phyloP scores from a whole-genome alignment of 1,140 invertebrate genomes.

The Acromyrmex echinatior region DNA sequence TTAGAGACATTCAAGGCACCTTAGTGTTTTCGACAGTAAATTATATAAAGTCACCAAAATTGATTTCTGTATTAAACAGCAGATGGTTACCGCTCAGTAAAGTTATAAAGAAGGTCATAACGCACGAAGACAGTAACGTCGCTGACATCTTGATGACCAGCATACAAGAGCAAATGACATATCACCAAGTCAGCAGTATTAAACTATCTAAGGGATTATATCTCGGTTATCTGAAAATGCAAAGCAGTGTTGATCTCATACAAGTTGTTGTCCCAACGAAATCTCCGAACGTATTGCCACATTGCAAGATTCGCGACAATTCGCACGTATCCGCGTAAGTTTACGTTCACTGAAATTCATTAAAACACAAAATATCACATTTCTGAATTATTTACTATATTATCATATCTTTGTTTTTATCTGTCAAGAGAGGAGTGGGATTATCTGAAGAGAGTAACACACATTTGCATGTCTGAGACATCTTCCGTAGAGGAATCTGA shows the following conservation, averaged over 20 bases:
- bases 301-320: slow-evolving; percentile 97
- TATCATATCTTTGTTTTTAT: neutral
- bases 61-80: slow-evolving; percentile 94
- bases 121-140: slow-evolving; percentile 91
- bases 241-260: slow-evolving; percentile 97
- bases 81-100: slow-evolving; percentile 96
- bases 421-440: slow-evolving; percentile 95
- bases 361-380: neutral
- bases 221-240: slow-evolving; percentile 97
- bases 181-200: slow-evolving; percentile 95
- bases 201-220: slow-evolving; percentile 95
- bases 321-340: slow-evolving; percentile 97
- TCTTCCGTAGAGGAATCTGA: slow-evolving; percentile 79
- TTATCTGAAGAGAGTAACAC: slow-evolving; percentile 89
- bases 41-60: slow-evolving; percentile 93
- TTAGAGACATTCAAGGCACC: slow-evolving; percentile 95
- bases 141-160: slow-evolving; percentile 94
- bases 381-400: too few species aligned
- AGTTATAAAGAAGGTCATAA: slow-evolving; percentile 88
- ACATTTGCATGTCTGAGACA: slow-evolving; percentile 77
- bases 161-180: slow-evolving; percentile 96
- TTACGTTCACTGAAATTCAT: neutral
- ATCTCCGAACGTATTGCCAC: slow-evolving; percentile 96
- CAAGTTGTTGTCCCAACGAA: slow-evolving; percentile 96
- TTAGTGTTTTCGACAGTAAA: slow-evolving; percentile 96